A percentile compares a stretch with the other conserved stretches of the same genome.
These are phyloP conservation scores for Mamestra brassicae DNA, from an alignment of 2,888 invertebrate species.

Conservation along the genomic window DNA sequence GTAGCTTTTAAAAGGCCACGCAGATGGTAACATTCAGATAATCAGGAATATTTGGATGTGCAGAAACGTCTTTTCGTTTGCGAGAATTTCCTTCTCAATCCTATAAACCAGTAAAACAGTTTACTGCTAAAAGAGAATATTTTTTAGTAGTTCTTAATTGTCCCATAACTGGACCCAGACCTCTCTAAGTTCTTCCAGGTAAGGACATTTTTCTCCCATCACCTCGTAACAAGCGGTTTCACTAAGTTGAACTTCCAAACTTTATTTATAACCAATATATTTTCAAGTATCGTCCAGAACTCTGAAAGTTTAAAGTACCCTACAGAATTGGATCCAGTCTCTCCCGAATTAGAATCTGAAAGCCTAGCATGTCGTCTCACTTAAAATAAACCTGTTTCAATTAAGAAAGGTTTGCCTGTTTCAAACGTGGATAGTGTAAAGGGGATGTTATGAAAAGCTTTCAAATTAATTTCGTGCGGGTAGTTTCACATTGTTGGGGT, in stretches of 20 bases:
- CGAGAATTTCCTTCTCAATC: background rate
- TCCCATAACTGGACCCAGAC: background rate
- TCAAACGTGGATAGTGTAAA: background rate
- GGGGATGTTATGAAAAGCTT: slow-evolving; percentile 10
- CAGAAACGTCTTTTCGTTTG: no score
- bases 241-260: background rate
- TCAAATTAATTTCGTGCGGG: slow-evolving; percentile 26
- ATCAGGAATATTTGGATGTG: no score
- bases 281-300: background rate
- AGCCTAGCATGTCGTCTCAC: background rate
- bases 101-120: no score
- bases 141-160: background rate
- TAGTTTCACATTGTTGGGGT: background rate
- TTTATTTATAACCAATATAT: slow-evolving; percentile 6
- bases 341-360: slow-evolving; percentile 9
- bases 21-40: no score
- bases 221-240: background rate
- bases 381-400: slow-evolving; percentile 15
- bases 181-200: background rate
- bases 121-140: background rate
- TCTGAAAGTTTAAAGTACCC: background rate
- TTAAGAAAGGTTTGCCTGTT: background rate
- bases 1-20: no score
- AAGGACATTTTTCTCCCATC: background rate
- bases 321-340: background rate